Conservation (phyloP, 1,140 invertebrate genomes). For the Caenorhabditis latens region DNA sequence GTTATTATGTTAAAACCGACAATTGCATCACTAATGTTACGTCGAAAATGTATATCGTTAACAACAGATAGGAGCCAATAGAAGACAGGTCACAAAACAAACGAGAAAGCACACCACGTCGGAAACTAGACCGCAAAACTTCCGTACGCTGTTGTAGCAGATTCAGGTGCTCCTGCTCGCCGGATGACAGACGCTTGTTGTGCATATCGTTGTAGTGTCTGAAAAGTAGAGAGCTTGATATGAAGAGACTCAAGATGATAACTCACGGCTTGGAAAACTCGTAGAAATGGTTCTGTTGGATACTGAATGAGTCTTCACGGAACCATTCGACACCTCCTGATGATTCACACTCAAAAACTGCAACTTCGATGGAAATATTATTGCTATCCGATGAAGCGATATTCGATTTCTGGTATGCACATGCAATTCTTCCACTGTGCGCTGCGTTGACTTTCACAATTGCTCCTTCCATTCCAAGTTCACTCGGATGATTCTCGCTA, state of each 20-base stretch:
- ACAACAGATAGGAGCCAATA: not conserved
- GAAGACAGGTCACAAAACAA: conserved; percentile 28
- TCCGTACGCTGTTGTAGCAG: conserved; percentile 49
- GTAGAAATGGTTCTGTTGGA: conserved; percentile 65
- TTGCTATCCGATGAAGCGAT: conserved; percentile 69
- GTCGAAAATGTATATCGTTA: too few species aligned
- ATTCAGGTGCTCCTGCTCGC: conserved; percentile 18
- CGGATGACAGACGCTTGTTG: not conserved
- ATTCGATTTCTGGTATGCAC: conserved; percentile 86
- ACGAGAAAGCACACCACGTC: conserved; percentile 56
- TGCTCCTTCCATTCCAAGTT: conserved; percentile 73
- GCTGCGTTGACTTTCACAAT: conserved; percentile 82
- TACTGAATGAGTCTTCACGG: conserved; percentile 87
- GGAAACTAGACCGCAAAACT: conserved; percentile 51
- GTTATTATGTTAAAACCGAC: not conserved
- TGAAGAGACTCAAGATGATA: not conserved
- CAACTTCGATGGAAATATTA: conserved; percentile 87
- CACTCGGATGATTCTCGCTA: conserved; percentile 70
- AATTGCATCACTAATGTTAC: not conserved
- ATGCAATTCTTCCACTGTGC: conserved; percentile 94
- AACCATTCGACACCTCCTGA: conserved; percentile 96
- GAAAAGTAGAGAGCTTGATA: not conserved
- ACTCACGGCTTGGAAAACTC: conserved; percentile 18
- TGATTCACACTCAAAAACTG: conserved; percentile 99
- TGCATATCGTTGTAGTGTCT: conserved; percentile 8